Evolutionary conservation across 1,140 invertebrate genomes (phyloP).

Genomic region (Chironomus tepperi): DNA sequence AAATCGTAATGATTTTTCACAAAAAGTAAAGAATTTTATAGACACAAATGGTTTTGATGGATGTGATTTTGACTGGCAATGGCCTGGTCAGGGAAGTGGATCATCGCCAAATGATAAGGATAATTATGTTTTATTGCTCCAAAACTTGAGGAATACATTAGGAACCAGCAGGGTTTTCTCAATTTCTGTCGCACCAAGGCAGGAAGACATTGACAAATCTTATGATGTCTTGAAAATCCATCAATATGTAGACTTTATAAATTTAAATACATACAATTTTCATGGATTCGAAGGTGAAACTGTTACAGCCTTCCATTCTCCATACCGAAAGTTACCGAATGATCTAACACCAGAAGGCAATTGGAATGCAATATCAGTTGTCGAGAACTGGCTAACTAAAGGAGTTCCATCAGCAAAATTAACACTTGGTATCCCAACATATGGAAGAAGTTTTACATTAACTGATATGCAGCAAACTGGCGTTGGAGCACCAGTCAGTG

Average conservation of each 20-base stretch:
- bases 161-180: constrained; percentile 43
- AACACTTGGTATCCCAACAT: constrained; percentile 83
- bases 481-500: constrained; percentile 62
- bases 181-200: constrained; percentile 50
- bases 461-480: constrained; percentile 50
- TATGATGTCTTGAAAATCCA: constrained; percentile 50
- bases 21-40: neutral
- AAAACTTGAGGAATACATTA: constrained; percentile 49
- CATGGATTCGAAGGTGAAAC: constrained; percentile 38
- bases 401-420: constrained; percentile 71
- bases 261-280: constrained; percentile 39
- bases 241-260: constrained; percentile 47
- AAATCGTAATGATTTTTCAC: neutral
- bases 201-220: constrained; percentile 44
- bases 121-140: constrained; percentile 45
- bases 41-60: neutral
- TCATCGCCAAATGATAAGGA: constrained; percentile 41
- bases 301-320: constrained; percentile 46
- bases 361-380: constrained; percentile 32
- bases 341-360: constrained; percentile 34
- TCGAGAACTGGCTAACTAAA: constrained; percentile 66
- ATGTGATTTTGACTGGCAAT: constrained; percentile 20
- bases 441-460: constrained; percentile 75
- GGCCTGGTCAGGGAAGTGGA: constrained; percentile 48
- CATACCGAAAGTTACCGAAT: constrained; percentile 37